These are phyloP conservation scores for Harmothoe impar DNA, from an alignment of 2,888 invertebrate species.

Conservation along the genomic window DNA sequence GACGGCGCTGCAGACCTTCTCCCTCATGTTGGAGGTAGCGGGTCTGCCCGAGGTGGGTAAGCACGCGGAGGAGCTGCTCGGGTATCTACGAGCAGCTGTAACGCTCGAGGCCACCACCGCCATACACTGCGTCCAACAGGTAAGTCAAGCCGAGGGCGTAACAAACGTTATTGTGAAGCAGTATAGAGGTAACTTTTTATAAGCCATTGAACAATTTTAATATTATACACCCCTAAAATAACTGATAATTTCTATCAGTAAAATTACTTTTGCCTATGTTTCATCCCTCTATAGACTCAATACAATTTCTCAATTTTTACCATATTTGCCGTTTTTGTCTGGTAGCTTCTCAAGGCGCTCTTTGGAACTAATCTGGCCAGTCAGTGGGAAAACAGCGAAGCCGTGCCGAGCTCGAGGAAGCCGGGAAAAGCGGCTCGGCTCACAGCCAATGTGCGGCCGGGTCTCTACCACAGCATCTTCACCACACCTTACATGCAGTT, in stretches of 20 bases:
- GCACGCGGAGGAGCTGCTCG: conserved; percentile 91
- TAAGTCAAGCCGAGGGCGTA: conserved; percentile 81
- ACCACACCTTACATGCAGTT: conserved; percentile 83
- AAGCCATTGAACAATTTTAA: no score
- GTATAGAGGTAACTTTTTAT: no score
- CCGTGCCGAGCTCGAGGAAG: conserved; percentile 70
- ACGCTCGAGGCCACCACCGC: conserved; percentile 88
- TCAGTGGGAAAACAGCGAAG: conserved; percentile 80
- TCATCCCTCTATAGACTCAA: no score
- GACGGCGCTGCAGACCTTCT: conserved; percentile 87
- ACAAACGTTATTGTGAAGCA: no score
- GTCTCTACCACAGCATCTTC: conserved; percentile 83
- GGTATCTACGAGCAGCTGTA: conserved; percentile 89
- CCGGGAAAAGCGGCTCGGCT: conserved; percentile 78
- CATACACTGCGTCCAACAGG: conserved; percentile 90
- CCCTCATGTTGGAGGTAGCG: conserved; percentile 85
- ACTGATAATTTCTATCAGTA: no score
- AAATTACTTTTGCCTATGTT: no score
- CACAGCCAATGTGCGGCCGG: conserved; percentile 76
- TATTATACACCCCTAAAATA: no score
- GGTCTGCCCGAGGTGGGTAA: conserved; percentile 87
- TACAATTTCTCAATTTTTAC: neutral
- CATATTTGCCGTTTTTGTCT: neutral
- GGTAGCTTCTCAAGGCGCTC: conserved; percentile 87
- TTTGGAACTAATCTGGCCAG: conserved; percentile 89